Evolutionary conservation across 2,888 invertebrate genomes (phyloP), one percentile per base, ranked within the genome.

Genomic region (Gisinianus flammeolus): DNA sequence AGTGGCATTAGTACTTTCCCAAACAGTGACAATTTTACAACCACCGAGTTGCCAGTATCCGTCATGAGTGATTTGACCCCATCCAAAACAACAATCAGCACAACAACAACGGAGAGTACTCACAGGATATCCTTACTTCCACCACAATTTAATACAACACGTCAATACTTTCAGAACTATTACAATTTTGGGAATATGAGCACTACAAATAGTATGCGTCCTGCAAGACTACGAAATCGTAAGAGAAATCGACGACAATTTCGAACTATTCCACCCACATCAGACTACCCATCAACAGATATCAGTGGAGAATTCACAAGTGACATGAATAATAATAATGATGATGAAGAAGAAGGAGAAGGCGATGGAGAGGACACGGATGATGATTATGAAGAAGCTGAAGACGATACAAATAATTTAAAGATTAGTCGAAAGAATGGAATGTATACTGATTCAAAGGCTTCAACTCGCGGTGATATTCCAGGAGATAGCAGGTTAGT

Each of bases 391-490:
- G 68, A 80, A 76, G 56, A 76, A 30, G 74, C 79, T 56, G 64
- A 78, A 19, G 76, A 76, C 16, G 77, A 70, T 19, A 66, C 77
- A 22, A 77, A 80, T 75, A 64, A 74, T 62, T 79, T 80, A 31
- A 72, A 75, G 12, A 33, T 35, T 24, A 68, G 62, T 5, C 19
- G 33, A 12, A 70, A 58, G 54, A 67, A 77, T 72, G 28, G 68
- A 44, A 22, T 64, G 69, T 52, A 82, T 79, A 67, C 74, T 74
- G 76, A 78, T 35, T 58, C 52, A 10, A 83, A 83, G 64, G 79
- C 80, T 16, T 82, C 81, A 0, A 84, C 84, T 19, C 67, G 84
- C 26, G 84, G 84, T 0, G 84, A 84, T 62, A 84, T 84, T 75
- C 82, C 84, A 26, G 79, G 81, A 24, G 81, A 82, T 30, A n/a